A percentile compares a stretch with the other conserved stretches of the same genome.
These are phyloP conservation scores for Neolamprologus toae DNA, from an alignment of 2,113 vertebrate species.

Conservation along the genomic window DNA sequence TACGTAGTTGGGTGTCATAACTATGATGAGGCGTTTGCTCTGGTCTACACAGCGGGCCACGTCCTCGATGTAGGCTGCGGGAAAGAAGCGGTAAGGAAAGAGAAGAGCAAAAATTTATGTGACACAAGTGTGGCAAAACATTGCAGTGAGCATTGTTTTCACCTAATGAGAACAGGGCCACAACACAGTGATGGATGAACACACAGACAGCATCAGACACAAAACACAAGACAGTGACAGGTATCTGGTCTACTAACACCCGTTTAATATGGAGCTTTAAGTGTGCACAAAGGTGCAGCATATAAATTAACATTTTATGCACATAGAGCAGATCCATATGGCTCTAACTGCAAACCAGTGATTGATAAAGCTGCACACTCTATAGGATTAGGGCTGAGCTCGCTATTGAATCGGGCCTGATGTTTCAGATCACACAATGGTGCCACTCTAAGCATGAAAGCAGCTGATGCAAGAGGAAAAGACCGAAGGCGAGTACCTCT, in stretches of 20 bases:
- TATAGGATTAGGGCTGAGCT: background rate
- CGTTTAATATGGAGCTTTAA: background rate
- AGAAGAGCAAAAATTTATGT: background rate
- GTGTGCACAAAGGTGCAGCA: background rate
- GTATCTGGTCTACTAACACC: background rate
- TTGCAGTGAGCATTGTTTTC: background rate
- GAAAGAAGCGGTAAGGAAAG: background rate
- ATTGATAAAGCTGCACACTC: background rate
- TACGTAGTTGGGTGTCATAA: conserved; percentile 98
- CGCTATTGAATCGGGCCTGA: background rate
- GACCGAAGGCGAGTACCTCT: conserved; percentile 71
- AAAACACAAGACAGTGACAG: conserved; percentile 43
- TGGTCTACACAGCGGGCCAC: conserved; percentile 97
- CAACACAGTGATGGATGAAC: conserved; percentile 22
- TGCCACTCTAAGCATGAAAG: conserved; percentile 10
- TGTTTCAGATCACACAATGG: background rate
- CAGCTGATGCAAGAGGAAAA: conserved; percentile 50
- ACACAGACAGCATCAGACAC: conserved; percentile 11
- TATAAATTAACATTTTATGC: background rate
- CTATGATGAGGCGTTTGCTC: conserved; percentile 96
- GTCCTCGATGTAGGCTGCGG: conserved; percentile 94
- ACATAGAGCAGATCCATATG: background rate
- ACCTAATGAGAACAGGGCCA: background rate
- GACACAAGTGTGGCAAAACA: background rate
- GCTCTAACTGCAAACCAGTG: background rate